phyloP scores from a whole-genome alignment of 1,140 invertebrate species.

The Tyrophagus putrescentiae region DNA sequence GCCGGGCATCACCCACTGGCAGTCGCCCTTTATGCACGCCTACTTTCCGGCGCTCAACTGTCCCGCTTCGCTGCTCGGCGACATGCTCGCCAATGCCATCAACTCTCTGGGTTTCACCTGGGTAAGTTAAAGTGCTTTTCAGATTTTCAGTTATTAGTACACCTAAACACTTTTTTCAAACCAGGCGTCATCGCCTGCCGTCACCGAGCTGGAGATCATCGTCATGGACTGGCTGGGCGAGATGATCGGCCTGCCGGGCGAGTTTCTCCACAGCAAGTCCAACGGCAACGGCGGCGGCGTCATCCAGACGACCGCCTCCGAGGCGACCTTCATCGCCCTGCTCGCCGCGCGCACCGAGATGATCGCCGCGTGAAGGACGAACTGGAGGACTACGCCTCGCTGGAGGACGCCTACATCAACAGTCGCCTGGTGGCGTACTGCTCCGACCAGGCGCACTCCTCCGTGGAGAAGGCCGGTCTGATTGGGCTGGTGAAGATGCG shows the following conservation, averaged over 20 bases:
- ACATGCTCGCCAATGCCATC: slow-evolving; percentile 65
- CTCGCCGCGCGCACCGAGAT: slow-evolving; percentile 66
- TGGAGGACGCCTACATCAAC: slow-evolving; percentile 74
- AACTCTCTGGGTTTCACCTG: slow-evolving; percentile 78
- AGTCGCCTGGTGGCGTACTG: slow-evolving; percentile 83
- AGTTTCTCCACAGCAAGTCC: slow-evolving; percentile 44
- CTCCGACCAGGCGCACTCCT: slow-evolving; percentile 55
- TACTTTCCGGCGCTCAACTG: slow-evolving; percentile 91
- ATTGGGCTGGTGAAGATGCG: slow-evolving; percentile 36
- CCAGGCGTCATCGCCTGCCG: slow-evolving; percentile 66
- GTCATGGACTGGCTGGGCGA: slow-evolving; percentile 91
- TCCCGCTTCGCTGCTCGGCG: slow-evolving; percentile 71
- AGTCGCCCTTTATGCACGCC: slow-evolving; percentile 81
- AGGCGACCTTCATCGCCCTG: slow-evolving; percentile 66
- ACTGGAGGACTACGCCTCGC: slow-evolving; percentile 33
- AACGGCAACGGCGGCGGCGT: slow-evolving; percentile 58
- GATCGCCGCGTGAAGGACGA: slow-evolving; percentile 51
- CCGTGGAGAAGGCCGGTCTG: slow-evolving; percentile 41
- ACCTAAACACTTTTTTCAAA: background rate
- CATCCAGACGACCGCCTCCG: slow-evolving; percentile 79
- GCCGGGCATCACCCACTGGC: slow-evolving; percentile 70
- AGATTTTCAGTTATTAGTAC: background rate
- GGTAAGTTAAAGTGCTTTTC: slow-evolving; percentile 31
- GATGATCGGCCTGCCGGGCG: slow-evolving; percentile 62
- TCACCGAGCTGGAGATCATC: slow-evolving; percentile 83